A percentile compares a stretch with the other conserved stretches of the same genome.
phyloP scores from a whole-genome alignment of 1,140 invertebrate genomes.

The Phortica variegata region DNA sequence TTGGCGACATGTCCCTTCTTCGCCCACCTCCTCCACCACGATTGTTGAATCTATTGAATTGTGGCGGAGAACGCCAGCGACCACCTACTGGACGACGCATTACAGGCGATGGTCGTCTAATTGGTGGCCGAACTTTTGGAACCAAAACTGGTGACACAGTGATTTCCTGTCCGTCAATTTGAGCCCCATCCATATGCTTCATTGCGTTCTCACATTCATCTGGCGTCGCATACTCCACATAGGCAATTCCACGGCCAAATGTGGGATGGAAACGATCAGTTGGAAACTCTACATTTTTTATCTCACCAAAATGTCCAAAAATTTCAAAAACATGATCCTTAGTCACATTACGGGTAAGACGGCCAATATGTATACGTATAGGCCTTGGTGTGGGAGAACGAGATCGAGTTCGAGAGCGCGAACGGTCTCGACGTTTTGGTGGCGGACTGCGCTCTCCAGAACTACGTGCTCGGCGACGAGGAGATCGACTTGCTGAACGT shows the following conservation, averaged over 20 bases:
- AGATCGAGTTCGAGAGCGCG: constrained; percentile 71
- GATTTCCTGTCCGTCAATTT: constrained; percentile 91
- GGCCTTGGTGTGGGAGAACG: constrained; percentile 83
- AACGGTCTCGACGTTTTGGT: constrained; percentile 48
- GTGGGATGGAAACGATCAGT: constrained; percentile 83
- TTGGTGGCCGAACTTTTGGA: constrained; percentile 68
- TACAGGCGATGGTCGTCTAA: constrained; percentile 66
- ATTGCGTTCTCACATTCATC: constrained; percentile 98
- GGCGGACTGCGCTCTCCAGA: constrained; percentile 44
- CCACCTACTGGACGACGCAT: constrained; percentile 63
- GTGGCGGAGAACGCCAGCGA: constrained; percentile 66
- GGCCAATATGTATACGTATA: constrained; percentile 89
- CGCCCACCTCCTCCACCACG: constrained; percentile 32
- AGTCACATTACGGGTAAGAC: constrained; percentile 88
- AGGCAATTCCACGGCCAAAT: constrained; percentile 86
- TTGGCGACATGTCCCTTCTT: constrained; percentile 38
- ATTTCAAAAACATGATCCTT: constrained; percentile 94
- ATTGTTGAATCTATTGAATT: constrained; percentile 49
- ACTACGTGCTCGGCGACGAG: constrained; percentile 41
- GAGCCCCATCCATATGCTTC: constrained; percentile 98
- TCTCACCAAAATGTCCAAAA: constrained; percentile 86
- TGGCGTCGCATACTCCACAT: constrained; percentile 89
- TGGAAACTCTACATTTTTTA: constrained; percentile 89
- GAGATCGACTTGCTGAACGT: constrained; percentile 39
- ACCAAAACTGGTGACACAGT: constrained; percentile 87